Percentiles rank a stretch among this genome's conserved stretches.
These are phyloP conservation scores for Cephus rjabovi DNA, from an alignment of 2,888 invertebrate species.

Conservation along the genomic window DNA sequence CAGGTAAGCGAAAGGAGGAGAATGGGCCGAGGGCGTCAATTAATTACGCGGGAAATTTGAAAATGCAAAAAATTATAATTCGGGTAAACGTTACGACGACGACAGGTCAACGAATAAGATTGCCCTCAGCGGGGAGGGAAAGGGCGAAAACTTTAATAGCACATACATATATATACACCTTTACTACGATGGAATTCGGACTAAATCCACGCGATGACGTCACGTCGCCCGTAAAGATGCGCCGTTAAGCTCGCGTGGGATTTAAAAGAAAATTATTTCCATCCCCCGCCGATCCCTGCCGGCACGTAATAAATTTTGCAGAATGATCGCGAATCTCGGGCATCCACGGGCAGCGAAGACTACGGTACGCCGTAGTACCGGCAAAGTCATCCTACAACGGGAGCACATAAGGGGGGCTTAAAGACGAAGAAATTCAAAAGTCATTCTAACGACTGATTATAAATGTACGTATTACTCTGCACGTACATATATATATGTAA, in stretches of 20 bases:
- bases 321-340: conserved; percentile 28
- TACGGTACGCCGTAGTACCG: too few species aligned
- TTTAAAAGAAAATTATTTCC: conserved; percentile 20
- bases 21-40: not conserved
- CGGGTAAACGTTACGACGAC: too few species aligned
- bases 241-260: conserved; percentile 25
- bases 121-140: rapidly evolving
- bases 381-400: too few species aligned
- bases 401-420: not conserved
- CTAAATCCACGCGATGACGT: conserved; percentile 9
- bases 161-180: too few species aligned
- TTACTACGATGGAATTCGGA: not conserved
- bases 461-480: not conserved
- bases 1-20: not conserved
- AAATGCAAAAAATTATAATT: too few species aligned
- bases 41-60: too few species aligned
- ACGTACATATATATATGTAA: not conserved
- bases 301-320: conserved; percentile 11
- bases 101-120: too few species aligned
- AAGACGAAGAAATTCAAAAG: not conserved
- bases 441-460: not conserved
- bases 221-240: conserved; percentile 32
- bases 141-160: not conserved
- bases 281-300: conserved; percentile 6
- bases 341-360: not conserved